Evolutionary conservation across 1,140 invertebrate genomes (phyloP).

Genomic region (Phocides pigmalion): DNA sequence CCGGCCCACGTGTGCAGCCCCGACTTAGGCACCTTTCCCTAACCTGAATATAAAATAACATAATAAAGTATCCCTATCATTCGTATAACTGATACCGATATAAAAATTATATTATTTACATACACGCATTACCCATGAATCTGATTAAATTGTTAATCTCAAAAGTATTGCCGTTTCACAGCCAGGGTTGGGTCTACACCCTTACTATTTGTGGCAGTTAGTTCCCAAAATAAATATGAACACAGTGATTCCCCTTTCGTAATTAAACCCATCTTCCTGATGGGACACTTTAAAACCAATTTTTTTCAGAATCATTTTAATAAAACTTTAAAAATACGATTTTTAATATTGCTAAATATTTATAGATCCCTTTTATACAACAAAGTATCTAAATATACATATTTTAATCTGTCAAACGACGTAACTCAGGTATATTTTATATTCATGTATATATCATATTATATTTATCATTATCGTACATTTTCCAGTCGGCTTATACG

Average conservation of each 20-base stretch:
- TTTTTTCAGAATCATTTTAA: not conserved
- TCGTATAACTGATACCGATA: slow-evolving; percentile 12
- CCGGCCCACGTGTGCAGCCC: not conserved
- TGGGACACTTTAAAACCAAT: not conserved
- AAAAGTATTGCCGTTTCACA: slow-evolving; percentile 28
- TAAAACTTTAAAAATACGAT: not conserved
- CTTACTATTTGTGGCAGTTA: slow-evolving; percentile 9
- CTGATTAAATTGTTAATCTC: slow-evolving; percentile 16
- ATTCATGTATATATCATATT: no score
- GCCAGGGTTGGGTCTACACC: slow-evolving; percentile 18
- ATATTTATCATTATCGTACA: no score
- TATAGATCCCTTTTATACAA: no score
- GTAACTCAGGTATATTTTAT: no score
- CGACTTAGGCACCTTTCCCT: slow-evolving; percentile 8
- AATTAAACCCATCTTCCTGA: not conserved
- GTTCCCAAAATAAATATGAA: slow-evolving; percentile 25
- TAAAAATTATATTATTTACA: slow-evolving; percentile 19
- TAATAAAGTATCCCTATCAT: not conserved
- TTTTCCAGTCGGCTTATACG: no score
- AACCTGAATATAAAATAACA: slow-evolving; percentile 1
- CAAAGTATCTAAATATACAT: no score
- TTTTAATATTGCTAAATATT: no score
- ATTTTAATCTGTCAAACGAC: no score
- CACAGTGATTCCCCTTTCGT: slow-evolving; percentile 7
- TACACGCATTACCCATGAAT: not conserved